Percentiles rank a stretch among this genome's conserved stretches.
phyloP scores from a whole-genome alignment of 2,113 vertebrate species.

The Marmota flaviventris region DNA sequence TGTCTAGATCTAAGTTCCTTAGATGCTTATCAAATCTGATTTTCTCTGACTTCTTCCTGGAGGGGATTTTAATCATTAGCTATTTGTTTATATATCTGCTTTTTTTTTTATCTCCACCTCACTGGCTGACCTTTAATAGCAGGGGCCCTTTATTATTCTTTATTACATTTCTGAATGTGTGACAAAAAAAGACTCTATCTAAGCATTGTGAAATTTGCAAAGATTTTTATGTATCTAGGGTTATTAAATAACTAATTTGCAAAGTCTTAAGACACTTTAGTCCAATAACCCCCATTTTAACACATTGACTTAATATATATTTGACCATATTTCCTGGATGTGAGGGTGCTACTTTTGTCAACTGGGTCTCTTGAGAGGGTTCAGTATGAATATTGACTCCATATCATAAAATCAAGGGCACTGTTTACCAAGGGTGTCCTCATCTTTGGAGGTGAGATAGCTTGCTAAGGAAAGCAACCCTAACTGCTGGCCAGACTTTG shows the following conservation, averaged over 20 bases:
- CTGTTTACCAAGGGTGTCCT: not conserved
- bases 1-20: not conserved
- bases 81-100: not conserved
- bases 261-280: not conserved
- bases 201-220: constrained; percentile 34
- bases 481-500: not conserved
- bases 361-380: not conserved
- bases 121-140: not conserved
- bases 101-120: not conserved
- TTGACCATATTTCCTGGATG: not conserved
- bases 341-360: not conserved
- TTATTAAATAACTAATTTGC: constrained; percentile 13
- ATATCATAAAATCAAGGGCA: not conserved
- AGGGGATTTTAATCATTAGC: not conserved
- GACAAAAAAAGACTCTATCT: not conserved
- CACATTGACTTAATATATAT: not conserved
- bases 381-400: not conserved
- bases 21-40: not conserved
- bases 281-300: not conserved
- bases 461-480: not conserved
- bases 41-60: not conserved
- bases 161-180: not conserved
- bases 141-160: not conserved
- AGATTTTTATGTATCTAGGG: not conserved
- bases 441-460: constrained; percentile 32